Conservation (phyloP, 1,140 invertebrate species). For the Pteromalus puparum region DNA sequence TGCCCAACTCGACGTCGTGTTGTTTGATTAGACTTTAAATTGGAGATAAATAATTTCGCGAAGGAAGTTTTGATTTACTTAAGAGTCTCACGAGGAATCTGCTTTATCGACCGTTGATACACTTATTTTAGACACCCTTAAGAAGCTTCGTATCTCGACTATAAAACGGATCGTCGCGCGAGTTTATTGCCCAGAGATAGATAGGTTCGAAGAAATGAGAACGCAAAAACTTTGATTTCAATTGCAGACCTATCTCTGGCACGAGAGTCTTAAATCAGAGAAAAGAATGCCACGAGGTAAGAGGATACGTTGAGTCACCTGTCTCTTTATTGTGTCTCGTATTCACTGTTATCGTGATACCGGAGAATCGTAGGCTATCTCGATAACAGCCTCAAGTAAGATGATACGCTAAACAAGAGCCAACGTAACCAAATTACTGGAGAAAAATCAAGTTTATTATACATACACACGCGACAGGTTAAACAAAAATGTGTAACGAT, state of each 20-base stretch:
- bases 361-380: background rate
- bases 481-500: too few relatives aligned
- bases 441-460: background rate
- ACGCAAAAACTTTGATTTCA: background rate
- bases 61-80: too few relatives aligned
- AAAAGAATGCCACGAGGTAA: slow-evolving; percentile 25
- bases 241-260: background rate
- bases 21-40: background rate
- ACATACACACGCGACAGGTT: background rate
- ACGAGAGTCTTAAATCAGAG: background rate
- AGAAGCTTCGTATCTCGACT: too few relatives aligned
- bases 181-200: too few relatives aligned
- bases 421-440: background rate
- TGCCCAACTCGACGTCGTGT: background rate
- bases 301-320: slow-evolving; percentile 31
- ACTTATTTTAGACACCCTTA: too few relatives aligned
- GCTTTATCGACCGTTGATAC: background rate
- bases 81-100: too few relatives aligned
- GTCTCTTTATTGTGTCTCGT: slow-evolving; percentile 38
- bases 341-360: slow-evolving; percentile 34
- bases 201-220: background rate
- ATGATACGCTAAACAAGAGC: slow-evolving; percentile 8
- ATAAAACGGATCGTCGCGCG: too few relatives aligned
- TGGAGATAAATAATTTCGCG: too few relatives aligned
- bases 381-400: slow-evolving; percentile 21